A percentile compares a stretch with the other conserved stretches of the same genome.
phyloP scores from a whole-genome alignment of 2,888 invertebrate species.

The Octonoba sinensis region DNA sequence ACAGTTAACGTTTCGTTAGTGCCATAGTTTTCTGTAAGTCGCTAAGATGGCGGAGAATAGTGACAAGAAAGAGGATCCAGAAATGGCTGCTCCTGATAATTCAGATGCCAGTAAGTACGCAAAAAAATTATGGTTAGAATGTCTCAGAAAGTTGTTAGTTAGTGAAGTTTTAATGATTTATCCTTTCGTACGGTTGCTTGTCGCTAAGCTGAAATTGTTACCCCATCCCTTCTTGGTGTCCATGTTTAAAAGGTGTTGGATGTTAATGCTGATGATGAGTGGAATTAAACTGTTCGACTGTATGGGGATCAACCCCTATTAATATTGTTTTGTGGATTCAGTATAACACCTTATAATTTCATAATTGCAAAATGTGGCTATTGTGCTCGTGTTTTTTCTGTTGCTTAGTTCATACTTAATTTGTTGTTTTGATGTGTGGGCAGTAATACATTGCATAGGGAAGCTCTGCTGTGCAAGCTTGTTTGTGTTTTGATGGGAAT shows the following conservation, averaged over 20 bases:
- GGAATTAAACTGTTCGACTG: no score
- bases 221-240: conserved; percentile 25
- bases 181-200: no score
- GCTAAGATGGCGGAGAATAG: conserved; percentile 46
- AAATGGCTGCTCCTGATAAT: conserved; percentile 14
- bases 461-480: conserved; percentile 8
- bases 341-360: no score
- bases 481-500: conserved; percentile 19
- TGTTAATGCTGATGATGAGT: conserved; percentile 1
- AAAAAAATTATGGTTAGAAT: not conserved
- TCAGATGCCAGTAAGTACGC: conserved; percentile 39
- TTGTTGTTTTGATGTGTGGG: conserved; percentile 47
- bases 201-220: no score
- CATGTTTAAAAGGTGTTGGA: conserved; percentile 32
- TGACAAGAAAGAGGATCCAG: conserved; percentile 17
- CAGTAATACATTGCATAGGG: conserved; percentile 25
- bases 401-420: not conserved
- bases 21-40: conserved; percentile 30
- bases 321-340: no score
- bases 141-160: no score
- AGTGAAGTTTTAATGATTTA: no score
- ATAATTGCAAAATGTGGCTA: no score
- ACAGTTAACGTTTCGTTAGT: conserved; percentile 35
- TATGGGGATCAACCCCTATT: no score
- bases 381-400: not conserved